Base-by-base conservation (phyloP, 2,888 invertebrate species). In the Dryocosmus kuriphilus region DNA sequence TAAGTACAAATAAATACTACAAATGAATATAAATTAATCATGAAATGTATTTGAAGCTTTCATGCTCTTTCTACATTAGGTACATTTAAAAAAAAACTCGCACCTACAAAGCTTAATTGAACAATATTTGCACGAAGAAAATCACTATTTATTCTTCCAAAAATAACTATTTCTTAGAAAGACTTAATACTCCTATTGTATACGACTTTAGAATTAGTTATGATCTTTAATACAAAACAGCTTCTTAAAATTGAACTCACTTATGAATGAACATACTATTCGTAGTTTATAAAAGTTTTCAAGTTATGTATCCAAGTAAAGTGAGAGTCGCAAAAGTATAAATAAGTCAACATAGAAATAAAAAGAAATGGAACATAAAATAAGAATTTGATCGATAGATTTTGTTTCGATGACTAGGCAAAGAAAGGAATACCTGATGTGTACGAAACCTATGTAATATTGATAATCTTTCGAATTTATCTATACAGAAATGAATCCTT, bases 401-500 rank as follows among this genome's bases (percentile, higher is more conserved):
- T 19, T n/a, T 32, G n/a, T 32, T 41, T 41, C 62, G 35, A 9
- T n/a, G 32, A 62, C 9, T 35, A 62, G 32, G 30, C 19, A 57
- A 71, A 46, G 16, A 22, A 65, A 71, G 27, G 16, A 67, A 46
- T 27, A 79, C 83, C 74, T 80, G 79, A 77, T 74, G 79, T 71
- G 78, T 84, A 83, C 75, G 78, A 82, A 86, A 82, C 84, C 81
- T 86, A 84, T 81, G 83, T 86, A 84, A 84, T 83, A 85, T 71
- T 41, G 27, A 27, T n/a, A 71, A 24, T 51, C 24, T 11, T 51
- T 11, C n/a, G 7, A 46, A 46, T 67, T 30, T 30, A 51, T 30
- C 9, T 71, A 30, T 71, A 71, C 71, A 71, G n/a, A 16, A 71
- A 71, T 30, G 46, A 51, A 24, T 41, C 14, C 22, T 65, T 24